Evolutionary conservation across 1,140 invertebrate genomes (phyloP), one percentile per base, ranked within the genome.

Genomic region (Temnothorax nylanderi): DNA sequence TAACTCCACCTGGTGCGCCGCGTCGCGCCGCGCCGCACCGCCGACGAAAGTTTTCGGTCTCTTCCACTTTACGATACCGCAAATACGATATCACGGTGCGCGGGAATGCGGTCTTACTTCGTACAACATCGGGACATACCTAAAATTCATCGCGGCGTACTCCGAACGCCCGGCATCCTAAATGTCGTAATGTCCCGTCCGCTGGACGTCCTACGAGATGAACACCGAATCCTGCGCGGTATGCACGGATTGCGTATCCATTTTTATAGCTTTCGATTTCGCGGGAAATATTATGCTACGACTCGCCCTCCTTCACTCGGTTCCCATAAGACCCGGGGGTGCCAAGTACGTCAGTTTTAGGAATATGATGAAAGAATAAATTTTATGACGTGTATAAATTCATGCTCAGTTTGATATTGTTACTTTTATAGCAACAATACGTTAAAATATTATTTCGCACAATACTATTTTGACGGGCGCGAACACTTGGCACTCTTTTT

Each of bases 81-180:
- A 56, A 26, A 26, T 26, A 26, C 26, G 16, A 62, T 32, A 77
- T 0, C 11, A n/a, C 72, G 32, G 49, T 34, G 5, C 26, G 60
- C 32, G 58, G n/a, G n/a, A 16, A 21, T 51, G 67, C 41, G 21
- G 41, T 18, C 41, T 47, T 82, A 82, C 21, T 82, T 75, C 80
- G 32, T 41, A 80, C 44, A 37, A 80, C 47, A 67, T 82, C 26
- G 18, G 11, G 67, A 82, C 69, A 60, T 84, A 75, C 54, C 69
- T 60, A 47, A 84, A 84, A 75, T 84, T 75, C 80, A 60, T 60
- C 41, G 18, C 18, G 54, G 54, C 51, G 54, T 26, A 64, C 51
- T 74, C 11, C 41, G 41, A 58, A 37, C 54, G 51, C 37, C 67
- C 67, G 69, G 69, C 69, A 84, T 84, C 54, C 69, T 75, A 75